Evolutionary conservation across 1,140 invertebrate genomes (phyloP), one percentile per base, ranked within the genome.

Genomic region (Arctopsyche grandis): DNA sequence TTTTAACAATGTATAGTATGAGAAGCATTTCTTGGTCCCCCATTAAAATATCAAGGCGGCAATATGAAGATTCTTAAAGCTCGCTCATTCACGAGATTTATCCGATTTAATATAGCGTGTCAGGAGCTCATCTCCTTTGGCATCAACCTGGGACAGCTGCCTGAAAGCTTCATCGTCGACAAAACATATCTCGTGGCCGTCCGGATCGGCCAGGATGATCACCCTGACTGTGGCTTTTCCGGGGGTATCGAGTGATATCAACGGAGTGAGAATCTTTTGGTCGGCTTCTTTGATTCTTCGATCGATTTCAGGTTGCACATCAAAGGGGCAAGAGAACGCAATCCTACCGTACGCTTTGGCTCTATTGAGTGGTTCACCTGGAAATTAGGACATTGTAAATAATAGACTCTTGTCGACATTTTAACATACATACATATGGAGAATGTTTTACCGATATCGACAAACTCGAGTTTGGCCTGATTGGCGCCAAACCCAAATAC

Each of bases 161-260:
- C 92, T 87, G 88, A 98, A 99, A 26, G 92, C 96, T 89, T 98
- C 97, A 84, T 99, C 97, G 81, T 98, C 97, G 14, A 99, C 98
- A 88, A 99, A 99, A 88, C 98, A 99, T 80, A 99, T 99, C 90
- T 99, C 98, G 89, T 99, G 98, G 0, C 92, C 96, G 90, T 99
- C 97, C 0, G 98, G 98, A 90, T 99, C 98, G 29, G 95, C 95
- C 7, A 99, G 88, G 84, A 99, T 99, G 21, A 99, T 95, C 26
- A 99, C 98, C 79, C 94, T 90, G 0, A 99, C 98, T 9, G 95
- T 95, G 0, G 97, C 97, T 88, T 99, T 99, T 66, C 96, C 98
- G 0, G 98, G 98, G 0, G 98, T 99, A 83, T 98, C 96, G 69
- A 99, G 87, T 77, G 93, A 94, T 38, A 98, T 93, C 9, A 98